Evolutionary conservation across 2,888 invertebrate species (phyloP).

Genomic region (Chrysopilus asiliformis): DNA sequence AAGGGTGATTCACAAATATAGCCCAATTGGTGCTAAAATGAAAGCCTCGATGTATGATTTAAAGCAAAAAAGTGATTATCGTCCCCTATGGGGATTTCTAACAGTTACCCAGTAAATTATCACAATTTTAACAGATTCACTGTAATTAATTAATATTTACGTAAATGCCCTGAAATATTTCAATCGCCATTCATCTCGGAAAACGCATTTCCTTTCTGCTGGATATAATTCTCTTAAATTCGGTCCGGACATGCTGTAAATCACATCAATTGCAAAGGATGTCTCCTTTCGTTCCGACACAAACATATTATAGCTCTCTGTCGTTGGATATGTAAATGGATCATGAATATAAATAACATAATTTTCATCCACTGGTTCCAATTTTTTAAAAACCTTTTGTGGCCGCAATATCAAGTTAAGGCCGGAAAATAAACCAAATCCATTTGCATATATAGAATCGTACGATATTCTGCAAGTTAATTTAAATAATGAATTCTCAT

Average conservation of each 20-base stretch:
- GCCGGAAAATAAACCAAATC: constrained; percentile 6
- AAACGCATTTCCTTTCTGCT: constrained; percentile 5
- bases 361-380: too few relatives aligned
- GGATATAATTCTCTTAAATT: constrained; percentile 1
- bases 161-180: constrained; percentile 5
- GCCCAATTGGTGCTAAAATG: too few relatives aligned
- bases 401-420: constrained; percentile 1
- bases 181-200: constrained; percentile 1
- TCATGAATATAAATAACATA: constrained; percentile 8
- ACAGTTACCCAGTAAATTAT: too few relatives aligned
- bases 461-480: too few relatives aligned
- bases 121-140: too few relatives aligned
- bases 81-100: too few relatives aligned
- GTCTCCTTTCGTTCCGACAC: constrained; percentile 1
- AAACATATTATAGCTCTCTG: neutral
- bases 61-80: too few relatives aligned
- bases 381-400: too few relatives aligned
- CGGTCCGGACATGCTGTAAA: neutral
- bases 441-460: neutral
- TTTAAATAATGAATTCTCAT: too few relatives aligned
- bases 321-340: constrained; percentile 5
- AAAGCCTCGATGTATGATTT: too few relatives aligned
- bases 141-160: constrained; percentile 4
- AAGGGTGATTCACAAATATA: too few relatives aligned
- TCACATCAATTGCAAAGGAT: constrained; percentile 2